A percentile compares a stretch with the other conserved stretches of the same genome.
Conservation (phyloP, 92 coral and sea anemone genomes). For the Zoanthus gigantus region DNA sequence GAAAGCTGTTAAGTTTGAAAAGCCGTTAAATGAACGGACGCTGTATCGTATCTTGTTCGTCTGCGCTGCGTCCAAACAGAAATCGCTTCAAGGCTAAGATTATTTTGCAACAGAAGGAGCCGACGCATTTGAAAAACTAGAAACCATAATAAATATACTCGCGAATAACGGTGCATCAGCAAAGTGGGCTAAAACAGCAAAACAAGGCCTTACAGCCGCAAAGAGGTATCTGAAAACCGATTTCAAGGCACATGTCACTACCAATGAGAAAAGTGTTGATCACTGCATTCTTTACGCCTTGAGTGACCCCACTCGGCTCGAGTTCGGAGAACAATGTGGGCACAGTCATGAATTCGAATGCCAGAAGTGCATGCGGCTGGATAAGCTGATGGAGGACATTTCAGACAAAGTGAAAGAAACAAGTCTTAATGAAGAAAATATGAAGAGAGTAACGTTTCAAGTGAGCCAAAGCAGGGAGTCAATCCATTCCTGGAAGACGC, state of each 20-base stretch:
- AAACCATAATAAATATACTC: constrained; percentile 12
- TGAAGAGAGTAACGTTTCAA: constrained; percentile 18
- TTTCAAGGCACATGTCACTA: constrained; percentile 25
- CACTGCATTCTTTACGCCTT: constrained; percentile 7
- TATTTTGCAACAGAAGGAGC: constrained; percentile 21
- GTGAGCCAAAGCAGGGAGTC: constrained; percentile 3
- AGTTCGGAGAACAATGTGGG: constrained; percentile 1
- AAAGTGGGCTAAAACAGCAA: constrained; percentile 10
- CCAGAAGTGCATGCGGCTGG: constrained; percentile 26
- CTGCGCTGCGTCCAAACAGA: constrained; percentile 31
- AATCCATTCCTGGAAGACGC: constrained; percentile 19
- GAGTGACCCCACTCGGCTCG: constrained; percentile 5
- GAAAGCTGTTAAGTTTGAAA: constrained; percentile 18
- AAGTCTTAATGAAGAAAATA: constrained; percentile 9
- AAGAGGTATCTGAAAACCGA: constrained; percentile 21
- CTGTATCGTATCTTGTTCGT: constrained; percentile 33
- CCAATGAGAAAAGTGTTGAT: constrained; percentile 13
- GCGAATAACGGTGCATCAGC: constrained; percentile 25
- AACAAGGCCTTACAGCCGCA: constrained; percentile 29
- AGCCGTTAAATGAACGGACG: constrained; percentile 1
- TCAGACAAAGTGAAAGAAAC: constrained; percentile 16
- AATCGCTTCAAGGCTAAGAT: constrained; percentile 25
- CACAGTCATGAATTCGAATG: constrained; percentile 15
- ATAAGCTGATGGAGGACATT: constrained; percentile 14
- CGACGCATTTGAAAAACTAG: constrained; percentile 18